Evolutionary conservation across 2,888 invertebrate genomes (phyloP).

Genomic region (Poecilobothrus nobilitatus): DNA sequence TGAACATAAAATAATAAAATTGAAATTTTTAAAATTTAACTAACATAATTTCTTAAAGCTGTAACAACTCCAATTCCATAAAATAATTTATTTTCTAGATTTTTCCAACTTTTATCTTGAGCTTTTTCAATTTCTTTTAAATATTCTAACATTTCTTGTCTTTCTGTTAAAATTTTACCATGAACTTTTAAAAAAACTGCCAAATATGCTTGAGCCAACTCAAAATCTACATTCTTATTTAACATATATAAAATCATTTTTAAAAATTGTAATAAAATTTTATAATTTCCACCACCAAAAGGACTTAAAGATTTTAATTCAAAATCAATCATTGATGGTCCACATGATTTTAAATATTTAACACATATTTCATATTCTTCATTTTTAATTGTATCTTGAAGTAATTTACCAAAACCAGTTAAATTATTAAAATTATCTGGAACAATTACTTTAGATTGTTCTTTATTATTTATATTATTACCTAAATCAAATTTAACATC

Average conservation of each 20-base stretch:
- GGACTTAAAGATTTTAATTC: constrained; percentile 75
- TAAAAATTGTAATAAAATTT: constrained; percentile 69
- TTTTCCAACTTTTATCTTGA: constrained; percentile 56
- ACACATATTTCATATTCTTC: constrained; percentile 51
- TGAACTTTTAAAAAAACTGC: constrained; percentile 79
- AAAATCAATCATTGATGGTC: constrained; percentile 77
- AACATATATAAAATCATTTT: constrained; percentile 63
- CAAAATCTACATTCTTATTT: constrained; percentile 71
- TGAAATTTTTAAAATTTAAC: constrained; percentile 19
- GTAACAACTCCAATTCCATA: constrained; percentile 70
- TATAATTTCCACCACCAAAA: constrained; percentile 60
- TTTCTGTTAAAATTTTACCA: constrained; percentile 52
- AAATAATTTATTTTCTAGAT: constrained; percentile 58
- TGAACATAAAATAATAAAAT: neutral
- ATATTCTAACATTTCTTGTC: constrained; percentile 48
- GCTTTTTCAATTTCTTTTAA: constrained; percentile 52
- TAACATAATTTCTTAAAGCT: constrained; percentile 55
- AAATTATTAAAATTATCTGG: constrained; percentile 56
- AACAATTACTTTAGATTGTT: constrained; percentile 48
- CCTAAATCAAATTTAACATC: constrained; percentile 72
- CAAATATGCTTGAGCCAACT: constrained; percentile 83
- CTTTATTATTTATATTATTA: constrained; percentile 35
- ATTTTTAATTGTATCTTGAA: constrained; percentile 44
- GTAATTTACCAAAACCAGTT: constrained; percentile 58
- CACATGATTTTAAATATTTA: constrained; percentile 48